Evolutionary conservation across 2,797 vertebrate species (phyloP).

Genomic region (Paedocypris micromegethes): DNA sequence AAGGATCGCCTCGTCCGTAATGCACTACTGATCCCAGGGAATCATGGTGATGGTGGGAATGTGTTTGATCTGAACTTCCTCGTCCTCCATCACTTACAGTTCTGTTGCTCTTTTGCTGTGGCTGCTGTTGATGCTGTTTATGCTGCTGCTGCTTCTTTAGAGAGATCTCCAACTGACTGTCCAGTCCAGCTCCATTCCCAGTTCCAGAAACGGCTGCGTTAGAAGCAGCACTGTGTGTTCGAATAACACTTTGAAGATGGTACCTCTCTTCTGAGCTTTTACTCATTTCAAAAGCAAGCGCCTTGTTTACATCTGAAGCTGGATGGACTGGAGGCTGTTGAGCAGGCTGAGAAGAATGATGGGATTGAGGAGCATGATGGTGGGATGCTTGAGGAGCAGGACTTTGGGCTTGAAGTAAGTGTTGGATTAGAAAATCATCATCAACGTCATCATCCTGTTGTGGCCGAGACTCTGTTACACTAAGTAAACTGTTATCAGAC

Average conservation of each 20-base stretch:
- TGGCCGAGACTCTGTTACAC: slow-evolving; percentile 68
- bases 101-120: slow-evolving; percentile 75
- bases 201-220: slow-evolving; percentile 61
- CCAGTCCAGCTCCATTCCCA: slow-evolving; percentile 74
- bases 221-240: slow-evolving; percentile 79
- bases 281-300: slow-evolving; percentile 76
- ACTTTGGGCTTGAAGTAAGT: slow-evolving; percentile 86
- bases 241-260: slow-evolving; percentile 91
- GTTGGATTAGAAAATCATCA: slow-evolving; percentile 88
- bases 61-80: slow-evolving; percentile 66
- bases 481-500: slow-evolving; percentile 72
- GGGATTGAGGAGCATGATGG: slow-evolving; percentile 62
- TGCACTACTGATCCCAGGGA: slow-evolving; percentile 84
- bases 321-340: slow-evolving; percentile 62
- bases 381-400: slow-evolving; percentile 68
- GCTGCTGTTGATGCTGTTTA: slow-evolving; percentile 56
- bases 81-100: slow-evolving; percentile 53
- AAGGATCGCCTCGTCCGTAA: slow-evolving; percentile 72
- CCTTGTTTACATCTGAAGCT: slow-evolving; percentile 71
- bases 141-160: slow-evolving; percentile 72
- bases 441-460: slow-evolving; percentile 74
- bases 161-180: slow-evolving; percentile 83
- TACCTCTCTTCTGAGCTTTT: slow-evolving; percentile 86
- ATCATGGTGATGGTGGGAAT: slow-evolving; percentile 78
- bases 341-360: slow-evolving; percentile 65